Percentiles rank a stretch among this genome's conserved stretches.
Evolutionary conservation across 2,888 invertebrate species (phyloP).

Genomic region (Plagiodera versicolora): DNA sequence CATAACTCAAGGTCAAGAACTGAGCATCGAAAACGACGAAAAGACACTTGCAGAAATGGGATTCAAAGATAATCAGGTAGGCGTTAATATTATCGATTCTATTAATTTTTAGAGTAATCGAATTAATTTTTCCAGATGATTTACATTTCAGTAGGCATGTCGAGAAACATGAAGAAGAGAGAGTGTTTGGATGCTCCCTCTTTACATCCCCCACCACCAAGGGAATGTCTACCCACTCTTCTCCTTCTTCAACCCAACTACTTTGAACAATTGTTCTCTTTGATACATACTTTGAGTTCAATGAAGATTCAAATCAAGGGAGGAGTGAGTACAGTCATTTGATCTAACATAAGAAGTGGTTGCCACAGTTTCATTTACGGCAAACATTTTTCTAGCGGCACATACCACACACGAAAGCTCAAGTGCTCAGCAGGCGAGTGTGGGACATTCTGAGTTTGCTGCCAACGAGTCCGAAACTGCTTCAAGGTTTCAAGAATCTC

Average conservation of each 20-base stretch:
- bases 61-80: slow-evolving; percentile 88
- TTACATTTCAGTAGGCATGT: slow-evolving; percentile 86
- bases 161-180: slow-evolving; percentile 58
- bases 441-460: slow-evolving; percentile 93
- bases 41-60: slow-evolving; percentile 88
- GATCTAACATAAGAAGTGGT: not conserved
- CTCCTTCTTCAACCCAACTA: slow-evolving; percentile 82
- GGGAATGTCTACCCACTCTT: slow-evolving; percentile 83
- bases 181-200: slow-evolving; percentile 83
- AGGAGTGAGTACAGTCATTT: slow-evolving; percentile 57
- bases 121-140: slow-evolving; percentile 61
- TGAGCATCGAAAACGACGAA: slow-evolving; percentile 91
- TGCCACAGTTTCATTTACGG: too few species aligned
- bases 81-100: not conserved
- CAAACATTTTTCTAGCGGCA: slow-evolving; percentile 57
- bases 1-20: slow-evolving; percentile 91
- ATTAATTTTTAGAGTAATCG: not conserved
- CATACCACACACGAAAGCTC: slow-evolving; percentile 83
- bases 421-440: slow-evolving; percentile 85
- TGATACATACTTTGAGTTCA: slow-evolving; percentile 88
- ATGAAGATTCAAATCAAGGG: slow-evolving; percentile 78
- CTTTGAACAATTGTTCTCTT: slow-evolving; percentile 86
- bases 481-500: slow-evolving; percentile 82
- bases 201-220: slow-evolving; percentile 82
- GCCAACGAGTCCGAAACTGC: slow-evolving; percentile 84